Conservation (phyloP, 2,888 invertebrate species). For the Clitarchus hookeri region DNA sequence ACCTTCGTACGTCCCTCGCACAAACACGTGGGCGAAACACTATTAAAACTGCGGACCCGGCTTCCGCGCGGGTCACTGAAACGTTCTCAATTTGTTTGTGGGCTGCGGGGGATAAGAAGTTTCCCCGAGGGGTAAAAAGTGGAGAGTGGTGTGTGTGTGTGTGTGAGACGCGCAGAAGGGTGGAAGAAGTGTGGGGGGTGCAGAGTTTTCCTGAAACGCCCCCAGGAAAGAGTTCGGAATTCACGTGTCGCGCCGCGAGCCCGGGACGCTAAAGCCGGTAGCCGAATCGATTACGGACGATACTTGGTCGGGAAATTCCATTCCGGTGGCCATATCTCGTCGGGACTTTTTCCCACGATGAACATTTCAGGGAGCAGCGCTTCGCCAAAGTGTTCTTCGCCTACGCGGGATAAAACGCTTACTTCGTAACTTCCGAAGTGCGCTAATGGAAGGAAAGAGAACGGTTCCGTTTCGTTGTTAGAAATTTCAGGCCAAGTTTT, state of each 20-base stretch:
- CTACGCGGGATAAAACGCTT: not conserved
- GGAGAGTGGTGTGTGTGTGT: not conserved
- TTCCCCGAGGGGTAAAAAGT: no score
- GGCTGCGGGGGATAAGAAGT: not conserved
- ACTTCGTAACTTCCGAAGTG: not conserved
- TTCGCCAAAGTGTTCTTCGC: not conserved
- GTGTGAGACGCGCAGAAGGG: no score
- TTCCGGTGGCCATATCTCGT: not conserved
- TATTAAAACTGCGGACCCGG: not conserved
- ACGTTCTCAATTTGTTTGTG: conserved; percentile 2
- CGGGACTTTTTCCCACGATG: not conserved
- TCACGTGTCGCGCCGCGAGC: not conserved
- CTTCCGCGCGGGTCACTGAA: conserved; percentile 1
- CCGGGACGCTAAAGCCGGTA: not conserved
- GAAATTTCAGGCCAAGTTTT: no score
- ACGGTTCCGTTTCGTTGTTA: no score
- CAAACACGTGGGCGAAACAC: conserved; percentile 8
- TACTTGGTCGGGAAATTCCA: not conserved
- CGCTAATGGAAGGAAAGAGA: not conserved
- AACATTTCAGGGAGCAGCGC: not conserved
- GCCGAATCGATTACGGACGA: conserved; percentile 9
- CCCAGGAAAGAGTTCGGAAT: not conserved
- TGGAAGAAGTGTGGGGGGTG: not conserved
- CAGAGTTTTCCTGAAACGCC: not conserved
- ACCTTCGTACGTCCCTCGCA: not conserved